Evolutionary conservation across 2,113 vertebrate species (phyloP).

Genomic region (Scortum barcoo): DNA sequence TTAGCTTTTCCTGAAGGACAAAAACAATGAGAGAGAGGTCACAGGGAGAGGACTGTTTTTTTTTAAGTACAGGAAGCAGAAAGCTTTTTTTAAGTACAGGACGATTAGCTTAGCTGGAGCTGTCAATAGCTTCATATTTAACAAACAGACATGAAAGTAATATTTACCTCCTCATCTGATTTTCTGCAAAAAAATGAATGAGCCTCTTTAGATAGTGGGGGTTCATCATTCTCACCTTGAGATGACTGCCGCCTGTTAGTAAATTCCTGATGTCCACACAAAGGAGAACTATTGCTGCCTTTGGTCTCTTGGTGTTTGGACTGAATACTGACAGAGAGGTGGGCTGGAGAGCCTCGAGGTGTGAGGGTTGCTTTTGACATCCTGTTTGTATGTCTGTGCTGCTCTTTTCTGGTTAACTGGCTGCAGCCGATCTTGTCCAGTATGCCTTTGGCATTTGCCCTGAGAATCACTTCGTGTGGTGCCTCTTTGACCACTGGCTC

Average conservation of each 20-base stretch:
- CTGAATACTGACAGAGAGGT: conserved; percentile 7
- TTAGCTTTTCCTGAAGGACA: conserved; percentile 50
- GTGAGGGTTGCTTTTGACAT: conserved; percentile 28
- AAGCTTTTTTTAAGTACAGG: too few relatives aligned
- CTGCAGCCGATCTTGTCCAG: conserved; percentile 76
- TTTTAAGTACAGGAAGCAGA: background rate
- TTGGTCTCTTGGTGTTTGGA: conserved; percentile 67
- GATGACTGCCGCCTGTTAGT: conserved; percentile 1
- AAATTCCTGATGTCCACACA: conserved; percentile 24
- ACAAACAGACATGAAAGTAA: background rate
- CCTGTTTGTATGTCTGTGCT: conserved; percentile 35
- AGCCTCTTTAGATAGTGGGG: background rate
- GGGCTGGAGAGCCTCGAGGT: background rate
- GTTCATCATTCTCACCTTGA: conserved; percentile 47
- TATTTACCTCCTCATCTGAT: background rate
- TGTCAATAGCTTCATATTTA: background rate
- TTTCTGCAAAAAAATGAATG: background rate
- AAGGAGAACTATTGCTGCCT: conserved; percentile 12
- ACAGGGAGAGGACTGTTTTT: background rate
- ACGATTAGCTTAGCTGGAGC: background rate
- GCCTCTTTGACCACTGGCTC: conserved; percentile 74
- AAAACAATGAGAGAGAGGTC: conserved; percentile 7
- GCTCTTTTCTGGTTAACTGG: conserved; percentile 77
- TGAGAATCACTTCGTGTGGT: conserved; percentile 83
- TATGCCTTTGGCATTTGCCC: conserved; percentile 85